Base-by-base conservation (phyloP, 1,140 invertebrate genomes). In the Meteorus sp. region DNA sequence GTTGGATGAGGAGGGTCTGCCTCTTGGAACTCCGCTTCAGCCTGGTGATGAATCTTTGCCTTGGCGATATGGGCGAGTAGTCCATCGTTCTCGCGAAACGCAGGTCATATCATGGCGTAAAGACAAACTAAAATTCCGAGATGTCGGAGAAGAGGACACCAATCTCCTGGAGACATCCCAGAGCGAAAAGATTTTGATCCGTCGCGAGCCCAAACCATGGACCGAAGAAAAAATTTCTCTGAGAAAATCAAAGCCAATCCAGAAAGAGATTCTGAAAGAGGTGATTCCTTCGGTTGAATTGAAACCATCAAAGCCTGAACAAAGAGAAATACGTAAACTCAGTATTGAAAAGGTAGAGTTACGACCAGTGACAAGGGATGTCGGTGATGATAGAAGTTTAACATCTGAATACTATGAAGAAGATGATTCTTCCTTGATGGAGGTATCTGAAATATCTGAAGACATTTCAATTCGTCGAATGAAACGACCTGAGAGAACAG, bases 31-130 rank as follows among this genome's bases (percentile, higher is more conserved):
- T 55, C 72, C 75, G 43, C 58, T 84, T 59, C 82, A 80, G 56
- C 62, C 75, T 31, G 83, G 83, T 17, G 83, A 85, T 67, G 82
- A 84, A 66, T 73, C 76, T 5, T 63, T 85, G 56, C 76, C 81
- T 8, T 85, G 84, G 84, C 68, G 83, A 60, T 66, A 56, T 58
- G 73, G 65, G 4, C 64, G 71, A 3, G 68, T 76, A 20, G 45
- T 56, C 15, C 70, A 67, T 56, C 59, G 70, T 62, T 44, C 70
- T 56, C 59, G 58, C 37, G 59, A 60, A 13, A 57, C 50, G 4
- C 56, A 56, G 15, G 39, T 37, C 11, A 63, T 66, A 43, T 73
- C 76, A 37, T 78, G 74, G 78, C 63, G 71, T 51, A 72, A 68
- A 64, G 15, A 13, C 0, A 74, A 63, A 68, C 56, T 47, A 57